These are phyloP conservation scores for Pantala flavescens DNA, from an alignment of 1,140 invertebrate genomes.

Conservation along the genomic window DNA sequence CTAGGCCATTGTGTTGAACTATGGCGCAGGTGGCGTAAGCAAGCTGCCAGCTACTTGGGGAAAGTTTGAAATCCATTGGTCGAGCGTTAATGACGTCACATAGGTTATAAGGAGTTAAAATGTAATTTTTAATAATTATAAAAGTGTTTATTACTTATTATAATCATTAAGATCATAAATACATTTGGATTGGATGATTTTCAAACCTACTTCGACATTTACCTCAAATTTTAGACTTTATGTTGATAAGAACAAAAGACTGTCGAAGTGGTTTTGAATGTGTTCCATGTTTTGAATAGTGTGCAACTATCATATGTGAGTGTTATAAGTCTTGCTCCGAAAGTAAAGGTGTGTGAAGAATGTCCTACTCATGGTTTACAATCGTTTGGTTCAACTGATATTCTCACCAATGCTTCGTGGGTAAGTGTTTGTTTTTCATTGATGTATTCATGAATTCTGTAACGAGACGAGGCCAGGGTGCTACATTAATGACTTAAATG, in stretches of 20 bases:
- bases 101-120: not conserved
- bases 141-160: no score
- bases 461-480: no score
- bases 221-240: not conserved
- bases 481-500: no score
- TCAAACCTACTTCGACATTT: not conserved
- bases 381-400: no score
- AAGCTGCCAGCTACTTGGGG: not conserved
- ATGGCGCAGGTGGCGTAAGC: constrained; percentile 5
- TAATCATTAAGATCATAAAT: not conserved
- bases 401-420: no score
- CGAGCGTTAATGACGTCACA: not conserved
- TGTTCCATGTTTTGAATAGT: not conserved
- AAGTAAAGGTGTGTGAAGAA: no score
- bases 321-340: no score
- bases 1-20: not conserved
- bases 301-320: not conserved
- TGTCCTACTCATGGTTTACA: no score
- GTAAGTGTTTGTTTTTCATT: no score
- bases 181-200: not conserved
- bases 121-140: not conserved
- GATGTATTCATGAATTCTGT: no score
- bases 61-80: not conserved
- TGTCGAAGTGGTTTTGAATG: not conserved
- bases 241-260: not conserved